Evolutionary conservation across 1,140 invertebrate species (phyloP).

Genomic region (Sycophaga agraensis): DNA sequence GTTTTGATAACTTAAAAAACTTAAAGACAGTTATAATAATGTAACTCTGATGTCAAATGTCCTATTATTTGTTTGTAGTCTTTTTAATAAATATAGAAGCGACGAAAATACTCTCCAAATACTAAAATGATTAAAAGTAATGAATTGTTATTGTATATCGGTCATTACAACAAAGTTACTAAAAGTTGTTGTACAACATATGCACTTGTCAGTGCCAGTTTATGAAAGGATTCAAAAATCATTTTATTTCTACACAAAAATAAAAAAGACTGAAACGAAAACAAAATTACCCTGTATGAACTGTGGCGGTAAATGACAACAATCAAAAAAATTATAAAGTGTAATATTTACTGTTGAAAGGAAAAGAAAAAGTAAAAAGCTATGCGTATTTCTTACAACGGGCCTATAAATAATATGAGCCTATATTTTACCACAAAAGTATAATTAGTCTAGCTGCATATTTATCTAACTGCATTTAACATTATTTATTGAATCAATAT

Average conservation of each 20-base stretch:
- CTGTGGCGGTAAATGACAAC: not conserved
- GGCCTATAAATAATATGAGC: constrained; percentile 38
- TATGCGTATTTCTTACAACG: not conserved
- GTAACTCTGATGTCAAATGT: no score
- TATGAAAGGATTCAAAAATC: not conserved
- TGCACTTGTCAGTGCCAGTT: no score
- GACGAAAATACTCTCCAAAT: no score
- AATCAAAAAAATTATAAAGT: constrained; percentile 1
- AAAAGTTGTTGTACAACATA: no score
- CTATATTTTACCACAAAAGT: constrained; percentile 54
- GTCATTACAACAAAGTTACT: no score
- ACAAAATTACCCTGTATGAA: not conserved
- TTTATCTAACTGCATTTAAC: constrained; percentile 45
- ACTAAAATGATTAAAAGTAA: no score
- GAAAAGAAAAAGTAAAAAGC: not conserved
- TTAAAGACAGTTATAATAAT: no score
- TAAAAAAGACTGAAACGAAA: not conserved
- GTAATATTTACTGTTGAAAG: constrained; percentile 6
- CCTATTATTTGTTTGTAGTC: no score
- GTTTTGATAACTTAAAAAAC: no score
- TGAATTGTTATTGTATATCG: no score
- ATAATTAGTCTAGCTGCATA: constrained; percentile 48
- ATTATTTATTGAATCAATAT: constrained; percentile 48
- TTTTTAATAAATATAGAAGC: no score
- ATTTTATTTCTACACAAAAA: not conserved